Evolutionary conservation across 1,140 invertebrate species (phyloP).

Genomic region (Heliconius hewitsoni): DNA sequence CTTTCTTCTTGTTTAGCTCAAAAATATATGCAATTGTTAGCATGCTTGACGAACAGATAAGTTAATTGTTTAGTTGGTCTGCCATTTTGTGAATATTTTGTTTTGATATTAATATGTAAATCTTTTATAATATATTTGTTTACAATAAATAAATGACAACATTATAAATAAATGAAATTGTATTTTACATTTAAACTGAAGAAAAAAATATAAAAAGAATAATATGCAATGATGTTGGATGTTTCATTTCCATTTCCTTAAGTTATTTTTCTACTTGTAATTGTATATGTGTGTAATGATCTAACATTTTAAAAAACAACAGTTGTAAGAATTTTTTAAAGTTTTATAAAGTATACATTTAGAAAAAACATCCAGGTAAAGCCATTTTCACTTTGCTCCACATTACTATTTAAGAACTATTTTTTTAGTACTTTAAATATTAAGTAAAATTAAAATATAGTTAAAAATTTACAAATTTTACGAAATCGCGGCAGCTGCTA

Average conservation of each 20-base stretch:
- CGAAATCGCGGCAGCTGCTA: too few relatives aligned
- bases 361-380: too few relatives aligned
- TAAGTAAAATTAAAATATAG: too few relatives aligned
- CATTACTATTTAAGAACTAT: too few relatives aligned
- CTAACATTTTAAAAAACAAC: too few relatives aligned
- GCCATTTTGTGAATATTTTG: slow-evolving; percentile 82
- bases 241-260: slow-evolving; percentile 66
- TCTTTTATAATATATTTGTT: slow-evolving; percentile 82
- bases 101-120: slow-evolving; percentile 82
- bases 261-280: too few relatives aligned
- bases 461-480: too few relatives aligned
- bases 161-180: slow-evolving; percentile 81
- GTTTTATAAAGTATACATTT: too few relatives aligned
- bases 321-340: too few relatives aligned
- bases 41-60: slow-evolving; percentile 77
- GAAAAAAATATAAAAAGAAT: slow-evolving; percentile 81
- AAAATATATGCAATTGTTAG: slow-evolving; percentile 77
- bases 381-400: too few relatives aligned
- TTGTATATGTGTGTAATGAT: too few relatives aligned
- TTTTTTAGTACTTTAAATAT: too few relatives aligned
- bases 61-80: slow-evolving; percentile 81
- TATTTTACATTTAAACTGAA: slow-evolving; percentile 82
- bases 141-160: slow-evolving; percentile 81
- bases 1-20: slow-evolving; percentile 80
- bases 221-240: slow-evolving; percentile 77